Percentiles rank a stretch among this genome's conserved stretches.
Conservation (phyloP, 2,888 invertebrate species). For the Agrochola litura region DNA sequence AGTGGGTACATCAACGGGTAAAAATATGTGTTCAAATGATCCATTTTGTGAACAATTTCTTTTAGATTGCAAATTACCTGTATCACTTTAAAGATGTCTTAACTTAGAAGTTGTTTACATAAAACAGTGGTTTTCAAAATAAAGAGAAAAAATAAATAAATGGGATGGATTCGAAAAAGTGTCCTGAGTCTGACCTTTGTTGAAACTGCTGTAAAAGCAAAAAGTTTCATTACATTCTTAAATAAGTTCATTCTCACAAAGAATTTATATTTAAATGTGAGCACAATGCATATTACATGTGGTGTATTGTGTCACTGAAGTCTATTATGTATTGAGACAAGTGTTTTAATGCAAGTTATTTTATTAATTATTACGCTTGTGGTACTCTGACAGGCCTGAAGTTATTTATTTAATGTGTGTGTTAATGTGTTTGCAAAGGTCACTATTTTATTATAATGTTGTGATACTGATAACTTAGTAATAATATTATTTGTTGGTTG, state of each 20-base stretch:
- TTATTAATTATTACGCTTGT: constrained; percentile 1
- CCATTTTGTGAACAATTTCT: too few species aligned
- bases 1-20: too few species aligned
- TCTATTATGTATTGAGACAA: constrained; percentile 7
- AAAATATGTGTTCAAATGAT: not conserved
- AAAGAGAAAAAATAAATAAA: not conserved
- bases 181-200: not conserved
- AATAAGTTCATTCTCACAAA: not conserved
- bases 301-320: not conserved
- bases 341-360: constrained; percentile 4
- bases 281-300: not conserved
- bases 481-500: constrained; percentile 1
- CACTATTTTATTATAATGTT: not conserved
- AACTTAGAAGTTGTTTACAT: not conserved
- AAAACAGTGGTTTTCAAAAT: not conserved
- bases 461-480: constrained; percentile 4
- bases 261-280: constrained; percentile 1
- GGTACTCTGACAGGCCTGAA: not conserved
- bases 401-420: not conserved
- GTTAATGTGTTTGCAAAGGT: not conserved
- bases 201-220: not conserved
- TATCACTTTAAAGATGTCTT: not conserved
- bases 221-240: not conserved
- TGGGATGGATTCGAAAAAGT: not conserved
- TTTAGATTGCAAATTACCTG: not conserved